Evolutionary conservation across 1,140 invertebrate genomes (phyloP), one percentile per base, ranked within the genome.

Genomic region (Idris sp.): DNA sequence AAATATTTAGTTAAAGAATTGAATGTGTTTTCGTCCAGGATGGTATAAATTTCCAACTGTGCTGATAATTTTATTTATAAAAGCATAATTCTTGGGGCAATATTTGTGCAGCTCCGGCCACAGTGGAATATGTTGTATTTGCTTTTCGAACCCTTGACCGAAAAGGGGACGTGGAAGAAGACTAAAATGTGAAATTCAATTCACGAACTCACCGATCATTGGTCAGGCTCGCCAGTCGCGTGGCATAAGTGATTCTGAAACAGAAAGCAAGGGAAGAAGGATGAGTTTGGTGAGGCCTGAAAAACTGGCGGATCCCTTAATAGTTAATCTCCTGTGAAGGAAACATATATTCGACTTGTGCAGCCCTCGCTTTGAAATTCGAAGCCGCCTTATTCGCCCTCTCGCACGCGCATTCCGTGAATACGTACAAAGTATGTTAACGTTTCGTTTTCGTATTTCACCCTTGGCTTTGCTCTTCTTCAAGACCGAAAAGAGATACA

Each of bases 301-400:
- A 78, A 69, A 76, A 73, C 36, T 41, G 59, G 25, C 41, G 49
- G 44, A 64, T 28, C 58, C 64, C 44, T 56, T 56, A 77, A 81
- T 75, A 77, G 79, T 80, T 79, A 81, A 81, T 81, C 79, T 81
- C 54, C 74, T 76, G 54, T 79, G 80, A 79, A 77, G 69, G 74
- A 78, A 81, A 79, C 76, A 79, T 58, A n/a, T n/a, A 68, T 78
- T 78, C 69, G 79, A 46, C 58, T 56, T 65, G n/a, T n/a, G n/a
- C 54, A 54, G 46, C 76, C 77, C 74, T 65, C 69, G 53, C 30
- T 56, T 65, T 65, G 78, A 79, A 81, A 80, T 68, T 74, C 69
- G 79, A 81, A 53, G 58, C 79, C 54, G 19, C 69, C 67, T 41
- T 28, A 28, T 28, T 8, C n/a, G 15, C 49, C 30, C 56, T 18